Percentiles rank a stretch among this genome's conserved stretches.
Evolutionary conservation across 2,113 vertebrate species (phyloP).

Genomic region (Nycticorax nycticorax): DNA sequence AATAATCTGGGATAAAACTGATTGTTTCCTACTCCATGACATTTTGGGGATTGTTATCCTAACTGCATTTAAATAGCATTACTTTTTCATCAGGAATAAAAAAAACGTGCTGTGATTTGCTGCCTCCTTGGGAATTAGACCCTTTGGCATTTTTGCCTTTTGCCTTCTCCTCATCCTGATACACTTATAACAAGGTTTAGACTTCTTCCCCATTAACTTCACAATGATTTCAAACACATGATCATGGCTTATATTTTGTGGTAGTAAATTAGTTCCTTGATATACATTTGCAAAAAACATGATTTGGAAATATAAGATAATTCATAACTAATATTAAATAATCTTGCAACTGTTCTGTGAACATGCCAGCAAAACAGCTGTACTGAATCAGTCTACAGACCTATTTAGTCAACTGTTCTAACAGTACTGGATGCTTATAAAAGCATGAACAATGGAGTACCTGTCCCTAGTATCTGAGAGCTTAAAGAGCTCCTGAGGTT

Average conservation of each 20-base stretch:
- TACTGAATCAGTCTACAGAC: background rate
- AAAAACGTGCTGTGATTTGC: background rate
- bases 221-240: background rate
- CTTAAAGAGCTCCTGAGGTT: background rate
- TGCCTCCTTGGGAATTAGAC: background rate
- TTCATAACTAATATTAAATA: background rate
- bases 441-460: background rate
- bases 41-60: background rate
- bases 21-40: background rate
- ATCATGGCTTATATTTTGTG: background rate
- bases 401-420: background rate
- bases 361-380: background rate
- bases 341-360: background rate
- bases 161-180: background rate
- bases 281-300: background rate
- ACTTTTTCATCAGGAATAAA: background rate
- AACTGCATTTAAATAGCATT: background rate
- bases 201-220: background rate
- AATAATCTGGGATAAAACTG: background rate
- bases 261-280: background rate
- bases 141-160: background rate
- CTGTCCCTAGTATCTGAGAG: background rate
- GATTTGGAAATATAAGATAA: background rate
- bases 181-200: background rate
- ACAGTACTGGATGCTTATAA: background rate